A percentile compares a stretch with the other conserved stretches of the same genome.
Evolutionary conservation across 2,113 vertebrate species (phyloP).

Genomic region (Lophochroa leadbeateri): DNA sequence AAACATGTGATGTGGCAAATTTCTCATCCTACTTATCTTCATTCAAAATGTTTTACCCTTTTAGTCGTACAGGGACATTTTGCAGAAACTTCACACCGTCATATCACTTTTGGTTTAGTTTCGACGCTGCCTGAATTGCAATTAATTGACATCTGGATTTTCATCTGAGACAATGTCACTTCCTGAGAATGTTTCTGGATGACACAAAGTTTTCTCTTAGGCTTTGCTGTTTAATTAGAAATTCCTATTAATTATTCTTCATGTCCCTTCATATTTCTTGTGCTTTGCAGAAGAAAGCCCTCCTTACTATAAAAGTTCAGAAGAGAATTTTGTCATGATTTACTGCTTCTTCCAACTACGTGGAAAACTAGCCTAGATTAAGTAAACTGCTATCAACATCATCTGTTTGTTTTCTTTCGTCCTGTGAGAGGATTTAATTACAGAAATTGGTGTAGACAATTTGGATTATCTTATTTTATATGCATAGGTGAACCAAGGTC

Average conservation of each 20-base stretch:
- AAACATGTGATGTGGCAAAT: conserved; percentile 47
- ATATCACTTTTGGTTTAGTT: conserved; percentile 50
- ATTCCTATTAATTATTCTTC: conserved; percentile 29
- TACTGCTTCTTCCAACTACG: not conserved
- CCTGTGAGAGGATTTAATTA: not conserved
- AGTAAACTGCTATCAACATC: not conserved
- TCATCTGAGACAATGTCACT: conserved; percentile 46
- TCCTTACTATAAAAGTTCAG: not conserved
- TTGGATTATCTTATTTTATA: not conserved
- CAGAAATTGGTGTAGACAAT: not conserved
- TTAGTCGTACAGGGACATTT: conserved; percentile 50
- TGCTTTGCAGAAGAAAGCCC: not conserved
- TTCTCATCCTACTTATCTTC: conserved; percentile 61
- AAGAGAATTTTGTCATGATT: not conserved
- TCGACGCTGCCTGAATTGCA: conserved; percentile 42
- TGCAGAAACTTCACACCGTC: conserved; percentile 36
- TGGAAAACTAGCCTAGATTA: not conserved
- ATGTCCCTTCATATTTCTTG: conserved; percentile 6
- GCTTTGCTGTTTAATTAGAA: conserved; percentile 30
- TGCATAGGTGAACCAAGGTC: not conserved
- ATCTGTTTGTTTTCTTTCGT: not conserved
- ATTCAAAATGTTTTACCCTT: conserved; percentile 5
- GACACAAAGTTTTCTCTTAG: conserved; percentile 21
- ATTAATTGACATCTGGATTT: conserved; percentile 48
- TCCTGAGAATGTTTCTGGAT: conserved; percentile 33